Evolutionary conservation across 2,797 vertebrate genomes (phyloP).

Genomic region (Hozukius guyotensis): DNA sequence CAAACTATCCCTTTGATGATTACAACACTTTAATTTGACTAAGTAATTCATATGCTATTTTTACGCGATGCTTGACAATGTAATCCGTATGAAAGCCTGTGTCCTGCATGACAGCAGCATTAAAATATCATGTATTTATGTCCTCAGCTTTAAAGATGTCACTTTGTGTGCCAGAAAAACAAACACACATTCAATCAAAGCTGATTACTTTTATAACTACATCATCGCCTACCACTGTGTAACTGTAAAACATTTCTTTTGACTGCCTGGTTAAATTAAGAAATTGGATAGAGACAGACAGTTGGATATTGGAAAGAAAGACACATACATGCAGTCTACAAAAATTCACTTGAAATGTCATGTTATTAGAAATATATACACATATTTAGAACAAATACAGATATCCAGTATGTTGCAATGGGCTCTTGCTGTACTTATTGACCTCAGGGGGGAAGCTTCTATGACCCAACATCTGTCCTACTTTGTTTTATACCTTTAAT

Average conservation of each 20-base stretch:
- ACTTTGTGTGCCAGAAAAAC: too few species aligned
- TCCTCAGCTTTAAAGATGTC: constrained; percentile 1
- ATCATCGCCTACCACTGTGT: neutral
- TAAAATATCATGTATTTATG: neutral
- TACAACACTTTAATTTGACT: neutral
- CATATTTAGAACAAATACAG: neutral
- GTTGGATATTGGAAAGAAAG: neutral
- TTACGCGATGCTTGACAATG: neutral
- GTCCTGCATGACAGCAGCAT: constrained; percentile 10
- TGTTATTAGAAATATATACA: neutral
- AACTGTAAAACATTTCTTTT: neutral
- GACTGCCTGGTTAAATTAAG: neutral
- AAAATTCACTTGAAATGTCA: neutral
- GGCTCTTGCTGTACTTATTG: constrained; percentile 17
- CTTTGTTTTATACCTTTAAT: constrained; percentile 51
- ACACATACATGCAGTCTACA: too few species aligned
- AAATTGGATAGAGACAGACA: neutral
- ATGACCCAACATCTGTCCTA: constrained; percentile 59
- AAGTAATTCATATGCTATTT: neutral
- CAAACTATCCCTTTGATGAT: too few species aligned
- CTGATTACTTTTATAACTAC: too few species aligned
- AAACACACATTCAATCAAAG: too few species aligned
- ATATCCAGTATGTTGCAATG: neutral
- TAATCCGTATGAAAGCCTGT: constrained; percentile 19
- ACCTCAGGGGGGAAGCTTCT: constrained; percentile 30